Evolutionary conservation across 2,888 invertebrate genomes (phyloP), one percentile per base, ranked within the genome.

Genomic region (Athalia rosae): DNA sequence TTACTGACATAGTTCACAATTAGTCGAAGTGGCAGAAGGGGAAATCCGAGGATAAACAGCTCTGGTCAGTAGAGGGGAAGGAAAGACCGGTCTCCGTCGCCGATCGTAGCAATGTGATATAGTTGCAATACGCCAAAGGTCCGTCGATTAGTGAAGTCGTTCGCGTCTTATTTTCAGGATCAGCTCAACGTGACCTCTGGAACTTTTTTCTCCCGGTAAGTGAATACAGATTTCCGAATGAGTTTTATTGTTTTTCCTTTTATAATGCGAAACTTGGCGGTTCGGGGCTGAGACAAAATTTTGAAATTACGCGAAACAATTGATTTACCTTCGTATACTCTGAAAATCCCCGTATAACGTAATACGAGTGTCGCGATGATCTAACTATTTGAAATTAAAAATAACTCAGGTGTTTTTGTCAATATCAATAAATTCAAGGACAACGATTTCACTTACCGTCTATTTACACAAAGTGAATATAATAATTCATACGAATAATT

Each of bases 21-120:
- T 15, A 9, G 4, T 15, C n/a, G 45, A 15, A 45, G 71, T 71
- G 71, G 71, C 56, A 71, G 71, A 56, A 58, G 43, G 58, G 43
- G 45, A 58, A 43, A 11, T 69, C 41, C 15, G 56, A 69, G 41
- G 56, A 41, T 41, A 69, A 69, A 69, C 69, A 15, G 56, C 48
- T 61, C 61, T 69, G 71, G 71, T 58, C 58, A 58, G 71, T 45
- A 58, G 11, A 71, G 71, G 58, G 71, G 71, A 58, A 71, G 71
- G 71, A 71, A 58, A 71, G 56, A 71, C 71, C 71, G 71, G 71
- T 71, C 71, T 58, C 56, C n/a, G 45, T 71, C 58, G 43, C 58
- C 8, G 45, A 58, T 71, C 71, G 45, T 28, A 28, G 28, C 28
- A 28, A 15, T 58, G n/a, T 45, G 43, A n/a, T 63, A n/a, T 13